Evolutionary conservation across 2,888 invertebrate species (phyloP).

Genomic region (Oscheius sp.): DNA sequence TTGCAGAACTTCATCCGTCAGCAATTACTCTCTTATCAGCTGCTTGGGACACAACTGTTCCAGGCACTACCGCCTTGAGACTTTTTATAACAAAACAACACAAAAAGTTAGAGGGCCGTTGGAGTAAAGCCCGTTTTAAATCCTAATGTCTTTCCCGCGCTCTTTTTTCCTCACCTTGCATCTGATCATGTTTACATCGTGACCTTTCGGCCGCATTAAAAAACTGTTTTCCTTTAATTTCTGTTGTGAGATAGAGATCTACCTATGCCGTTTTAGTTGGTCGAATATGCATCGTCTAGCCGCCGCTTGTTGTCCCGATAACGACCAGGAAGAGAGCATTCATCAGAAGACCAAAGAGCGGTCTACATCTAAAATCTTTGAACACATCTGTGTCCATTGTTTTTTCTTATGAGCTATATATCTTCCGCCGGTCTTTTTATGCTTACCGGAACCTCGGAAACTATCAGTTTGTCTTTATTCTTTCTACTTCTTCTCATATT

Average conservation of each 20-base stretch:
- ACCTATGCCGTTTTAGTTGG: not conserved
- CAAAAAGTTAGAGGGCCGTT: no score
- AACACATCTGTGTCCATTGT: conserved; percentile 9
- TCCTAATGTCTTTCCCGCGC: conserved; percentile 16
- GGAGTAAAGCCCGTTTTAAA: not conserved
- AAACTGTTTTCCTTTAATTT: conserved; percentile 1
- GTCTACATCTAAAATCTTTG: no score
- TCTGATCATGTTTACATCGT: conserved; percentile 16
- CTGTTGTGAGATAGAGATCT: conserved; percentile 5
- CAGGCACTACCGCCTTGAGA: not conserved
- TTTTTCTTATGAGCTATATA: not conserved
- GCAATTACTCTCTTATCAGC: not conserved
- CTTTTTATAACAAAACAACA: no score
- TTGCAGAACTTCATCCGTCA: not conserved
- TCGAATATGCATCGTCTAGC: no score
- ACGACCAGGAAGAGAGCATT: no score
- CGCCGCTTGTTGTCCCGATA: no score
- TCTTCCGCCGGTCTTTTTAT: not conserved
- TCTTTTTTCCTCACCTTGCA: conserved; percentile 3
- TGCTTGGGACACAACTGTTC: not conserved
- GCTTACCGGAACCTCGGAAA: not conserved
- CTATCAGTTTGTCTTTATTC: not conserved
- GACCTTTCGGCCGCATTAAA: conserved; percentile 6
- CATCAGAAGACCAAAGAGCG: no score
- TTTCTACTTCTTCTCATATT: not conserved